Evolutionary conservation across 2,797 vertebrate genomes (phyloP).

Genomic region (Spondyliosoma cantharus): DNA sequence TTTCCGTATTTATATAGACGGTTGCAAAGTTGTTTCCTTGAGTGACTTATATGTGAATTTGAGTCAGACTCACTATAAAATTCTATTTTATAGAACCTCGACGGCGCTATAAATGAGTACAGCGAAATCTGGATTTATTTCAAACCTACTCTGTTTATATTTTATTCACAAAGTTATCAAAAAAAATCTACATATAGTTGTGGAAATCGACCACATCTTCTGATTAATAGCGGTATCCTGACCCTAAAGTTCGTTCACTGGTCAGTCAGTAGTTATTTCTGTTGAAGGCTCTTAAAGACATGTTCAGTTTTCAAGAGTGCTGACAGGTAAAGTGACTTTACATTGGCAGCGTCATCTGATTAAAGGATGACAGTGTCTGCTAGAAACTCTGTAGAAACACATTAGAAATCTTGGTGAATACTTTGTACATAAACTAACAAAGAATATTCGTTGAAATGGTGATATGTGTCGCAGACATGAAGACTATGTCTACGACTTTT

Average conservation of each 20-base stretch:
- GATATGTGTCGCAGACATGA: slow-evolving; percentile 52
- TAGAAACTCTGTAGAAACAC: slow-evolving; percentile 30
- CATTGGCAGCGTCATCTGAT: slow-evolving; percentile 22
- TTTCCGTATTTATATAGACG: slow-evolving; percentile 1
- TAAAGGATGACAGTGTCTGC: slow-evolving; percentile 28
- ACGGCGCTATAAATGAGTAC: neutral
- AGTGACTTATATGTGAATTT: neutral
- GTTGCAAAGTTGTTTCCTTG: neutral
- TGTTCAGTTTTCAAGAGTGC: slow-evolving; percentile 22
- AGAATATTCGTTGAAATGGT: slow-evolving; percentile 40
- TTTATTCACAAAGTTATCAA: neutral
- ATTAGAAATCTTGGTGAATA: neutral
- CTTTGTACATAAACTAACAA: slow-evolving; percentile 33
- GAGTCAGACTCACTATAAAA: neutral
- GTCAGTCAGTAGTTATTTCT: no score
- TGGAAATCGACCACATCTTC: neutral
- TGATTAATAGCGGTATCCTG: neutral
- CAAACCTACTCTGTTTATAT: neutral
- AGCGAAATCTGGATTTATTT: neutral
- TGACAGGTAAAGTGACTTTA: slow-evolving; percentile 51
- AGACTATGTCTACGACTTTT: slow-evolving; percentile 20
- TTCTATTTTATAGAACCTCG: neutral
- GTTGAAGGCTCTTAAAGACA: neutral
- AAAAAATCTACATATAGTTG: neutral
- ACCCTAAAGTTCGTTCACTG: neutral